Percentiles rank a stretch among this genome's conserved stretches.
phyloP scores from a whole-genome alignment of 1,140 invertebrate species.

The Calephelis nemesis region DNA sequence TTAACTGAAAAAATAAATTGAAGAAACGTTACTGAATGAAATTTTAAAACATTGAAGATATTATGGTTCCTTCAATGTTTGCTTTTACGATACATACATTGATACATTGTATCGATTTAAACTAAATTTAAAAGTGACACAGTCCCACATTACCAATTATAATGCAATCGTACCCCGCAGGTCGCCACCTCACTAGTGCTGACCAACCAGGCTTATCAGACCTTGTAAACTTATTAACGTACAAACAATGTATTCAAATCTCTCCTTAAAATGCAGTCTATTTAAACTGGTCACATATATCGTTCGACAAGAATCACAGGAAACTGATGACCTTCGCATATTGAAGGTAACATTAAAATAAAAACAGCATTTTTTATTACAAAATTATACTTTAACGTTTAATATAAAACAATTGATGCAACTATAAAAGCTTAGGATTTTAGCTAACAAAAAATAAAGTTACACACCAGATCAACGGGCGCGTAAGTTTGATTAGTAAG shows the following conservation, averaged over 20 bases:
- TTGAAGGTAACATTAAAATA: conserved; percentile 1
- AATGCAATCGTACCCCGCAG: conserved; percentile 62
- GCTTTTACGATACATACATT: not conserved
- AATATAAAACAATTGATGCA: not conserved
- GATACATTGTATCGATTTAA: conserved; percentile 37
- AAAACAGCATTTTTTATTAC: not conserved
- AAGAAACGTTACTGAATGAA: no score
- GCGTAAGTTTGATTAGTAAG: no score
- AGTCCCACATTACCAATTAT: conserved; percentile 65
- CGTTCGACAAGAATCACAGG: conserved; percentile 25
- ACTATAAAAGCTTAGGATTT: no score
- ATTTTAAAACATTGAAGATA: not conserved
- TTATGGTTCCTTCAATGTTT: conserved; percentile 1
- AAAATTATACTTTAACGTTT: not conserved
- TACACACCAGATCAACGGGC: no score
- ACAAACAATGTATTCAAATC: conserved; percentile 28
- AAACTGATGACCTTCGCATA: conserved; percentile 41
- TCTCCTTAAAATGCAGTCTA: conserved; percentile 24
- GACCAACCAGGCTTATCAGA: conserved; percentile 43
- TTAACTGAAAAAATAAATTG: no score
- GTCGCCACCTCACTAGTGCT: conserved; percentile 53
- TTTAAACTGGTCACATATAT: conserved; percentile 36
- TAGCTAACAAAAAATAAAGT: no score
- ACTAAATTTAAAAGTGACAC: conserved; percentile 49
- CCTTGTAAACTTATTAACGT: conserved; percentile 35